A percentile compares a stretch with the other conserved stretches of the same genome.
Evolutionary conservation across 2,888 invertebrate genomes (phyloP).

Genomic region (Sturmia bella): DNA sequence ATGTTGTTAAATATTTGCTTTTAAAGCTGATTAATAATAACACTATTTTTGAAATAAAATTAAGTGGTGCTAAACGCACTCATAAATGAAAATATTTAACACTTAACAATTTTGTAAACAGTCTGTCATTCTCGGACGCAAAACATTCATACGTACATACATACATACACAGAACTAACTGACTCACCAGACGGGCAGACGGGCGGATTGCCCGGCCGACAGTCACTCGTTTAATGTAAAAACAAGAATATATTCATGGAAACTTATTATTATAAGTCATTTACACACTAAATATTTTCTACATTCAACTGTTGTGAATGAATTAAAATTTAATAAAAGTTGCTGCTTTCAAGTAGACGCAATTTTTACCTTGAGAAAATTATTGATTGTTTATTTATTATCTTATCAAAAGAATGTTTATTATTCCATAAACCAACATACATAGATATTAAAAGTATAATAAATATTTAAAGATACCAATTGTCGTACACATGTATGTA

Average conservation of each 20-base stretch:
- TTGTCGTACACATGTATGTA: background rate
- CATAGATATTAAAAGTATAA: slow-evolving; percentile 14
- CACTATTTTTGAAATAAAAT: slow-evolving; percentile 30
- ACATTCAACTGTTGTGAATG: slow-evolving; percentile 29
- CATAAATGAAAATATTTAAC: slow-evolving; percentile 65
- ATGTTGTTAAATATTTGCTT: slow-evolving; percentile 46
- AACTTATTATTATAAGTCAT: slow-evolving; percentile 55
- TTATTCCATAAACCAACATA: slow-evolving; percentile 38
- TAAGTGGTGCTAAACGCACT: slow-evolving; percentile 62
- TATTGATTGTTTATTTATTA: slow-evolving; percentile 55
- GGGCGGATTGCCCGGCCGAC: background rate
- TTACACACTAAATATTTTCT: slow-evolving; percentile 35
- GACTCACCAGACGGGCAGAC: background rate
- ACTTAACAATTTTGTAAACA: slow-evolving; percentile 50
- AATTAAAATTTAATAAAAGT: slow-evolving; percentile 14
- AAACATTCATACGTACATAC: background rate
- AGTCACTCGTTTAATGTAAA: slow-evolving; percentile 2
- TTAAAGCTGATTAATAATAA: slow-evolving; percentile 50
- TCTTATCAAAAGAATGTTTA: slow-evolving; percentile 60
- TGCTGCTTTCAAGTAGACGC: slow-evolving; percentile 15
- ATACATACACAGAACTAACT: background rate
- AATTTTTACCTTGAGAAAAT: slow-evolving; percentile 59
- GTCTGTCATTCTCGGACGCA: slow-evolving; percentile 5
- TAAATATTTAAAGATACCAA: slow-evolving; percentile 33
- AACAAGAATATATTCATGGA: slow-evolving; percentile 54